Percentiles rank a stretch among this genome's conserved stretches.
Evolutionary conservation across 2,797 vertebrate species (phyloP).

Genomic region (Dicrostonyx torquatus): DNA sequence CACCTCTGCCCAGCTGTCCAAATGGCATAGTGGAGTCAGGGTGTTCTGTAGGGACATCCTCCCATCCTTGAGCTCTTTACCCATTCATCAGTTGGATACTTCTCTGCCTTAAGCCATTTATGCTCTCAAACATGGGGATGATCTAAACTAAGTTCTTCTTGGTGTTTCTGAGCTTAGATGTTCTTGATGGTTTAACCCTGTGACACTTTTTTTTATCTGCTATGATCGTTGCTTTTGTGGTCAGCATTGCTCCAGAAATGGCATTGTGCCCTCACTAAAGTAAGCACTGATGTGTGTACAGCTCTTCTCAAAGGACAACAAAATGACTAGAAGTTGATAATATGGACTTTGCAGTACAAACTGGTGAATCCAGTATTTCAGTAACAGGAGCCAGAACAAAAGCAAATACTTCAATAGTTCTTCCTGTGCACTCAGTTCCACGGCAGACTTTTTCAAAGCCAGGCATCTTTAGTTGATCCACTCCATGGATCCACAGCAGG

Average conservation of each 20-base stretch:
- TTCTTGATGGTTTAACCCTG: conserved; percentile 16
- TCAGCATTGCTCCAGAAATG: conserved; percentile 20
- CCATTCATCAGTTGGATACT: neutral
- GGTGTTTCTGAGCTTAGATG: neutral
- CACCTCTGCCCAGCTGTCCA: conserved; percentile 31
- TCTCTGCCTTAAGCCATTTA: neutral
- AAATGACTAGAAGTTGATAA: neutral
- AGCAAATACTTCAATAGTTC: neutral
- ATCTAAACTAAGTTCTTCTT: conserved; percentile 18
- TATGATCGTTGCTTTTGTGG: neutral
- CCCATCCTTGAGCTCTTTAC: neutral
- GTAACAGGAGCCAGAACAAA: neutral
- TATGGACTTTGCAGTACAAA: conserved; percentile 20
- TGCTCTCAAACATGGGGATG: neutral
- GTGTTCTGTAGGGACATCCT: neutral
- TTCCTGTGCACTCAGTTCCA: neutral
- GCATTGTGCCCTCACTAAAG: neutral
- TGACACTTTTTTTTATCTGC: conserved; percentile 11
- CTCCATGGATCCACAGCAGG: neutral
- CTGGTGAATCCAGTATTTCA: conserved; percentile 6
- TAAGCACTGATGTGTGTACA: neutral
- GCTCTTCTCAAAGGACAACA: neutral
- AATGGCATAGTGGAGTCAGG: neutral
- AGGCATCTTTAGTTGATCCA: neutral
- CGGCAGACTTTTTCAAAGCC: neutral